phyloP scores from a whole-genome alignment of 1,140 invertebrate genomes.

The Augochlora pura region DNA sequence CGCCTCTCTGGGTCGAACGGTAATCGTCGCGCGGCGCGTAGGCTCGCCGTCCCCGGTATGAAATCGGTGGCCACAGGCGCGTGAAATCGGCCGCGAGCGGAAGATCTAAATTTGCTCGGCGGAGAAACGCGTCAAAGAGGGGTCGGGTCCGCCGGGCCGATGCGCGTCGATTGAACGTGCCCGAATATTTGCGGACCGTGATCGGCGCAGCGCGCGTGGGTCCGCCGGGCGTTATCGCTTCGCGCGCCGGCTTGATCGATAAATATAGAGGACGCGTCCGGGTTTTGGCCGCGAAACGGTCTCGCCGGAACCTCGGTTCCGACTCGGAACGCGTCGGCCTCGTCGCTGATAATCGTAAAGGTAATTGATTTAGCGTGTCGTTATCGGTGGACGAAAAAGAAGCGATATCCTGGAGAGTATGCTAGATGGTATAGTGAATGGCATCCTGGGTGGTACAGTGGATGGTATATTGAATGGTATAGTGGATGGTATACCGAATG shows the following conservation, averaged over 20 bases:
- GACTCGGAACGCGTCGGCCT: no score
- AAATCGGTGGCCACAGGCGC: background rate
- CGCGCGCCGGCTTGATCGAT: background rate
- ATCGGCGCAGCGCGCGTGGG: background rate
- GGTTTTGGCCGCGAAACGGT: background rate
- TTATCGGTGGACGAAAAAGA: background rate
- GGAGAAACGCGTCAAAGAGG: background rate
- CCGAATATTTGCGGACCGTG: conserved; percentile 21
- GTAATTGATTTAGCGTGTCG: background rate
- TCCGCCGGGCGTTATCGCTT: conserved; percentile 16
- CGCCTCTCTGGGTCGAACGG: no score
- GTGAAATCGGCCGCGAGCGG: background rate
- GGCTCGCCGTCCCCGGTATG: background rate
- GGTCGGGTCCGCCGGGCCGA: background rate
- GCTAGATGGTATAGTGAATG: no score
- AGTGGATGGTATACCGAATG: no score
- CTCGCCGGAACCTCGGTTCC: background rate
- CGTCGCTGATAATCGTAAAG: background rate
- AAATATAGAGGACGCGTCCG: background rate
- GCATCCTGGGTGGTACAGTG: no score
- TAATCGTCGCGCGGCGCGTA: background rate
- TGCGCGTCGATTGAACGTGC: conserved; percentile 2
- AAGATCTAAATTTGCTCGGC: conserved; percentile 24
- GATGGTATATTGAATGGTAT: no score
- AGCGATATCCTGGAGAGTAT: no score